Evolutionary conservation across 2,113 vertebrate species (phyloP), one percentile per base, ranked within the genome.

Genomic region (Callocephalon fimbriatum): DNA sequence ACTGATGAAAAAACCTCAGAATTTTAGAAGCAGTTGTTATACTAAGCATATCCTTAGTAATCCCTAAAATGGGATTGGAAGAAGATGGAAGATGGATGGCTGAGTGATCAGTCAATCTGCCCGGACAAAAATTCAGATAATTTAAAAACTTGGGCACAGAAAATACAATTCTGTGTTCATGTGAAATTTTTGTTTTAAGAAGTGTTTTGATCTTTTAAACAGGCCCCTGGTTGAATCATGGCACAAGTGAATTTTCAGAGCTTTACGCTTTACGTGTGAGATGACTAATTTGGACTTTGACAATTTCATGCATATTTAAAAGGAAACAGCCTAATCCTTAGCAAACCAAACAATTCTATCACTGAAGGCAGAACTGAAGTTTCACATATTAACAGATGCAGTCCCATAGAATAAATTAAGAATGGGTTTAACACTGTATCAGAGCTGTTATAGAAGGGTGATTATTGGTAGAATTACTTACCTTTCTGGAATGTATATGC

Each of bases 401-500:
- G 40, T 51, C 65, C 38, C 32, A 31, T 1, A 76, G 40, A 63
- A 68, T 38, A 90, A 65, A 47, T 42, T 38, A 63, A 40, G 72
- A 72, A 38, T 45, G 3, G 29, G 26, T 90, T 6, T 78, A 54
- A 78, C 13, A 93, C 21, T 2, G 21, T 67, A 65, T 21, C 15
- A 18, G 86, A 86, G 11, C 77, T 74, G 86, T 83, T n/a, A 67
- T 10, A 78, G 58, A 93, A 81, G 15, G 77, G 3, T 4, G 9
- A 93, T 90, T 90, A 77, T 45, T 70, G 73, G 40, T 25, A 76
- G 96, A 85, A 35, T 45, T 91, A 98, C 98, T 98, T 86, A 99
- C 99, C 98, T 99, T 98, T 99, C 99, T 91, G 99, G 99, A 98
- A 99, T 99, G 98, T 99, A 97, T 92, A 99, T 99, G 59, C 99